These are phyloP conservation scores for Trissoscelio sp. DNA, from an alignment of 2,888 invertebrate species.

Conservation along the genomic window DNA sequence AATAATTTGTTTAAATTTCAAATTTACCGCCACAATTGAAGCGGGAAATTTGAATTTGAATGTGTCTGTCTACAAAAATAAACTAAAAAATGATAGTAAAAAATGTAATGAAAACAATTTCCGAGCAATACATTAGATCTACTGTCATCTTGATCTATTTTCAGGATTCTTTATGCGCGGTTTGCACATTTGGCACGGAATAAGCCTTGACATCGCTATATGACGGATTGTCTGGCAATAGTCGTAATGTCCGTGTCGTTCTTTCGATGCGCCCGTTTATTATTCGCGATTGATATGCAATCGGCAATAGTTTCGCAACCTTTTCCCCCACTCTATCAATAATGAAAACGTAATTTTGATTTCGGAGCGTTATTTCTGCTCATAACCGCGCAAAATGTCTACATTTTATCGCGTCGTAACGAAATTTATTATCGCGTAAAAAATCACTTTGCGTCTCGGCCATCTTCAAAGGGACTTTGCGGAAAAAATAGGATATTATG, in stretches of 20 bases:
- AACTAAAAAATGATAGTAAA: too few species aligned
- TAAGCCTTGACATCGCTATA: slow-evolving; percentile 54
- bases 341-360: slow-evolving; percentile 29
- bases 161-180: slow-evolving; percentile 66
- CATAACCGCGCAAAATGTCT: slow-evolving; percentile 42
- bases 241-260: slow-evolving; percentile 19
- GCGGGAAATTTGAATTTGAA: not conserved
- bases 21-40: too few species aligned
- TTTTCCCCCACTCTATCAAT: not conserved
- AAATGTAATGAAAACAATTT: slow-evolving; percentile 30
- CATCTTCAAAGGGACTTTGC: slow-evolving; percentile 53
- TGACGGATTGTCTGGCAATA: slow-evolving; percentile 63
- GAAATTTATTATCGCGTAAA: slow-evolving; percentile 64
- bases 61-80: too few species aligned
- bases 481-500: slow-evolving; percentile 55
- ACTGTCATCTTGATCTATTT: slow-evolving; percentile 69
- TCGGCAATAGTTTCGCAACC: not conserved
- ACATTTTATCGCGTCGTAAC: slow-evolving; percentile 61
- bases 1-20: too few species aligned
- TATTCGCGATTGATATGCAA: slow-evolving; percentile 33
- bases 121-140: slow-evolving; percentile 25
- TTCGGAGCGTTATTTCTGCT: slow-evolving; percentile 15
- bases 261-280: slow-evolving; percentile 25
- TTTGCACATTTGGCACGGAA: slow-evolving; percentile 60
- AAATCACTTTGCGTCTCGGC: slow-evolving; percentile 57